Base-by-base conservation (phyloP, 2,888 invertebrate genomes). In the Amblyjoppa proteus region DNA sequence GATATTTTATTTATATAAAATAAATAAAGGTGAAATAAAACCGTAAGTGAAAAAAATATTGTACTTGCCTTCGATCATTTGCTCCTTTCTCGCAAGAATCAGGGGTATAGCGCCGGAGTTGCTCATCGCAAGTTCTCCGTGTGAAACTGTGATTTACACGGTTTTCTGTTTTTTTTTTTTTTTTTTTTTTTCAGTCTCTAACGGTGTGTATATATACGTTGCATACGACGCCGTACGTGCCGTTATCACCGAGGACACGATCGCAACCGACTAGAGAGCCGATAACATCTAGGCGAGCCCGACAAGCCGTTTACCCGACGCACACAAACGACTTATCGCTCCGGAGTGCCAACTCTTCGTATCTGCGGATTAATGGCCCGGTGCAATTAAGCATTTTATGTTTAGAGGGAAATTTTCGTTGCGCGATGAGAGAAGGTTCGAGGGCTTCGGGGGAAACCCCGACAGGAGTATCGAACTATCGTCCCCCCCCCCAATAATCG, bases 91-190 rank as follows among this genome's bases (percentile, higher is more conserved):
- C 87, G 91, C 93, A 87, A 93, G 88, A 77, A 93, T 90, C 87
- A 93, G 89, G 20, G 93, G 93, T 76, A 93, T 93, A 7, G 93
- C 93, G 38, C 92, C 92, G 80, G 92, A 92, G 87, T 87, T 89
- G 88, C 93, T 93, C 93, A 93, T 93, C 64, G 68, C 45, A 58
- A 68, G 41, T 80, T 38, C 49, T 20, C 56, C 45, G 16, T 69
- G 9, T 31, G 34, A n/a, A 41, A 53, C 53, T 53, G n/a, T 77
- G 61, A n/a, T 69, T 38, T 28, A 68, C 81, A 84, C 75, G 66
- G 51, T 11, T 38, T 71, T 31, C 3, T 51, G 16, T 28, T 31
- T 16, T 31, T 41, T 16, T 51, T n/a, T 34, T 28, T 28, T 31
- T 13, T 31, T 38, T 13, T 51, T 34, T 51, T 53, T 0, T 45